Percentiles rank a stretch among this genome's conserved stretches.
These are phyloP conservation scores for Tiliqua scincoides DNA, from an alignment of 2,113 vertebrate species.

Conservation along the genomic window DNA sequence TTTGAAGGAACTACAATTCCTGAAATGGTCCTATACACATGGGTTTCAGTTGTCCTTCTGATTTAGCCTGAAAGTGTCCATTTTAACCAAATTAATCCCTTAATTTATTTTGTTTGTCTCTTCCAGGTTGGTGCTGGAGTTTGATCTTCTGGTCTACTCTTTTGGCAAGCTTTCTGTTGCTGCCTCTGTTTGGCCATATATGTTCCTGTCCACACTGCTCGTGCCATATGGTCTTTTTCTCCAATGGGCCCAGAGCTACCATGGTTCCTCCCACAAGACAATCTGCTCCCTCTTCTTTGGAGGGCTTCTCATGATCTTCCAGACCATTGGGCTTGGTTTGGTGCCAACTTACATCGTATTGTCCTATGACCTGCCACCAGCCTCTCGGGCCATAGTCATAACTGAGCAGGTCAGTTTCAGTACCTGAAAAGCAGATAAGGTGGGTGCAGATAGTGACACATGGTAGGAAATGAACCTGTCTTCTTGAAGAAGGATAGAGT, in stretches of 20 bases:
- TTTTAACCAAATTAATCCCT: not conserved
- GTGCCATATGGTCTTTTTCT: constrained; percentile 87
- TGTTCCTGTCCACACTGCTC: constrained; percentile 86
- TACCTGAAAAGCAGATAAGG: not conserved
- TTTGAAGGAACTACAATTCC: not conserved
- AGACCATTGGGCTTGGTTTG: constrained; percentile 83
- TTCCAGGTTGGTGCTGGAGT: constrained; percentile 90
- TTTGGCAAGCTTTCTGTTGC: constrained; percentile 89
- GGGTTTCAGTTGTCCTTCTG: not conserved
- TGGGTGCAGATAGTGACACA: not conserved
- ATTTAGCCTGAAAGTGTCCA: constrained; percentile 3
- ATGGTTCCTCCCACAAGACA: constrained; percentile 66
- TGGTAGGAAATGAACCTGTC: not conserved
- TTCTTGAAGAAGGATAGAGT: not conserved
- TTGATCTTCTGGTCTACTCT: constrained; percentile 88
- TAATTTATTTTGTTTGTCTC: constrained; percentile 23
- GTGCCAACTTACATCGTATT: constrained; percentile 85
- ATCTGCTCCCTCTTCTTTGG: constrained; percentile 77
- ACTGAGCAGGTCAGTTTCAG: constrained; percentile 87
- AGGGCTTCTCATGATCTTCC: constrained; percentile 82
- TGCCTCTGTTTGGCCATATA: constrained; percentile 88
- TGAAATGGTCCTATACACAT: too few relatives aligned
- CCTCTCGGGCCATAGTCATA: constrained; percentile 89
- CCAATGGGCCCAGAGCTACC: constrained; percentile 84
- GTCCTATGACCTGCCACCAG: constrained; percentile 85